phyloP scores from a whole-genome alignment of 2,797 vertebrate species.

The Erethizon dorsatum region DNA sequence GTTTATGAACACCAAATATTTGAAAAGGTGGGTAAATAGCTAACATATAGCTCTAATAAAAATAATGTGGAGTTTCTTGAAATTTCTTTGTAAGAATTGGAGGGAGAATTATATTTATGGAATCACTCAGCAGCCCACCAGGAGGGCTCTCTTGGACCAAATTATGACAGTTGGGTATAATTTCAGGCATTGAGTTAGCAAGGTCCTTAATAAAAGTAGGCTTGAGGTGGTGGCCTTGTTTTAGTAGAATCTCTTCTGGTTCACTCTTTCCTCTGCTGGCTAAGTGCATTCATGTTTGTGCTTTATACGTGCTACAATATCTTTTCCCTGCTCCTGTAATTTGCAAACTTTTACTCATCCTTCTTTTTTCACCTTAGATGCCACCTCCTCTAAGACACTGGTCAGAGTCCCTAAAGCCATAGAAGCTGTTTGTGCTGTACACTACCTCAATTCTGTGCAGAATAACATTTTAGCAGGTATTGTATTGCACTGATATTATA shows the following conservation, averaged over 20 bases:
- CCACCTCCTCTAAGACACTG: not conserved
- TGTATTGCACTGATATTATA: not conserved
- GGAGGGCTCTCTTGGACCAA: not conserved
- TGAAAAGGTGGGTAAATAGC: not conserved
- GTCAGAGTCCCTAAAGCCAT: not conserved
- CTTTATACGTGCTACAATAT: not conserved
- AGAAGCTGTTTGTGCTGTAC: not conserved
- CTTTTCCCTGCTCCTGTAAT: not conserved
- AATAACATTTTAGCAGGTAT: not conserved
- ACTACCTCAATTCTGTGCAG: not conserved
- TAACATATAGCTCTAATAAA: not conserved
- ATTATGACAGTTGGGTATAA: not conserved
- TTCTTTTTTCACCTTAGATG: not conserved
- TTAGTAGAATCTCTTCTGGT: not conserved
- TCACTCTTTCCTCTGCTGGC: not conserved
- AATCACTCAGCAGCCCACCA: not conserved
- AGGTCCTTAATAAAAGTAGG: not conserved
- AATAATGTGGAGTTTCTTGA: conserved; percentile 25
- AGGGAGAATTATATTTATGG: not conserved
- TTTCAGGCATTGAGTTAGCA: not conserved
- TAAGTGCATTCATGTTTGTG: not conserved
- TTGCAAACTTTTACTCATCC: not conserved
- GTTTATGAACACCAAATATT: not conserved
- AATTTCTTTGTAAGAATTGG: conserved; percentile 15
- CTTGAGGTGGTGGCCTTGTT: not conserved